Base-by-base conservation (phyloP, 1,140 invertebrate genomes). In the Muscidifurax raptorellus region DNA sequence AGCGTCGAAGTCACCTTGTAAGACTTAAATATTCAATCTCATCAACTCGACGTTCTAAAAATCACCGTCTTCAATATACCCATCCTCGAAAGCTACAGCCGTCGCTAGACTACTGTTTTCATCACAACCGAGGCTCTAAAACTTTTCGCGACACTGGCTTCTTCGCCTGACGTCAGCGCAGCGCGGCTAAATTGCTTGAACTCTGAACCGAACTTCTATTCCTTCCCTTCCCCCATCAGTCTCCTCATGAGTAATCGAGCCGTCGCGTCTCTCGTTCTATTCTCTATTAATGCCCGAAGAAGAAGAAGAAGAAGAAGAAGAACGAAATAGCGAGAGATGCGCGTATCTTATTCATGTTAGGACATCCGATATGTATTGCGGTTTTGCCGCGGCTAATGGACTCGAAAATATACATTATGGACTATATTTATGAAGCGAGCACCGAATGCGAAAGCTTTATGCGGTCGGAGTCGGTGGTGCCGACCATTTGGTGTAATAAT, bases 401-500 rank as follows among this genome's bases (percentile, higher is more conserved):
- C 74, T 77, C 72, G 74, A 83, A 83, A 77, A 76, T 74, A 64
- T 40, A 82, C 27, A 40, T 64, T 27, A 59, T 47, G n/a, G n/a
- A n/a, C n/a, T n/a, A 47, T 40, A 10, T 40, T 15, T 9, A 59
- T 32, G 25, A 40, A 52, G 27, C 18, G 36, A 81, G 47, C 10
- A 1, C 13, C 44, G 27, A 66, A 22, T 59, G 6, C n/a, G 72
- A 59, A 80, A 32, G 28, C 66, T 80, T 80, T 28, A 28, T 59
- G 52, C 52, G 52, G 52, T 59, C 6, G 22, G 36, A 40, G 36
- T 40, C 36, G 36, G 18, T 18, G 52, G 2, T n/a, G 52, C 44
- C 44, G 22, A 59, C 22, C 40, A 27, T 76, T 76, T 76, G 36
- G 74, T 47, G 18, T 59, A 59, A 64, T 74, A 74, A 64, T 74